Conservation (phyloP, 2,888 invertebrate species). For the Gastrophysa polygoni region DNA sequence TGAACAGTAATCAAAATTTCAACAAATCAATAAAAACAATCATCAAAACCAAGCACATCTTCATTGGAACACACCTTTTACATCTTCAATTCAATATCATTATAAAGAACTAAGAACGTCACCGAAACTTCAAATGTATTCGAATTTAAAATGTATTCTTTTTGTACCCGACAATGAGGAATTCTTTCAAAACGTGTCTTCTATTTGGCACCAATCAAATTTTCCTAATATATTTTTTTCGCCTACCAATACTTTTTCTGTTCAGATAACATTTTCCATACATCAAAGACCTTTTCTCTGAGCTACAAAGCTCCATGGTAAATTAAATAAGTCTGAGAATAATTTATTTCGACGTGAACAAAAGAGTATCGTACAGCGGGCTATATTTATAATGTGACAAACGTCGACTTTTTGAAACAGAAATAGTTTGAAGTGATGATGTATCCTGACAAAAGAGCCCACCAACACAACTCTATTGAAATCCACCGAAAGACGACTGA, state of each 20-base stretch:
- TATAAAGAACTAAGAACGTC: too few relatives aligned
- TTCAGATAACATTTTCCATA: constrained; percentile 17
- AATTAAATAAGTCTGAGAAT: constrained; percentile 8
- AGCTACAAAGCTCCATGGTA: not conserved
- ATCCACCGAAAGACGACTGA: constrained; percentile 1
- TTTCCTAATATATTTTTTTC: not conserved
- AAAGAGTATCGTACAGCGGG: constrained; percentile 27
- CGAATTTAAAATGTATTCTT: too few relatives aligned
- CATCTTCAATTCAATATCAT: too few relatives aligned
- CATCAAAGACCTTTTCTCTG: constrained; percentile 6
- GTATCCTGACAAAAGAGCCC: constrained; percentile 6
- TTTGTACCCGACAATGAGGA: too few relatives aligned
- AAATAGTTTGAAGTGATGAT: constrained; percentile 11
- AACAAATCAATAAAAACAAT: too few relatives aligned
- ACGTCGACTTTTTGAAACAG: constrained; percentile 19
- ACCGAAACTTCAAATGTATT: too few relatives aligned
- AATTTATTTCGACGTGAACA: constrained; percentile 12
- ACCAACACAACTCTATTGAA: constrained; percentile 10
- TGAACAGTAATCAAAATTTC: too few relatives aligned
- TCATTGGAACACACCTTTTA: too few relatives aligned
- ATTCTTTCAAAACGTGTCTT: too few relatives aligned
- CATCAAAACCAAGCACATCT: too few relatives aligned
- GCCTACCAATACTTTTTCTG: not conserved
- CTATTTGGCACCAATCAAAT: not conserved
- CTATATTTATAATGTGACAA: constrained; percentile 38